These are phyloP conservation scores for Euwallacea similis DNA, from an alignment of 1,140 invertebrate species.

Conservation along the genomic window DNA sequence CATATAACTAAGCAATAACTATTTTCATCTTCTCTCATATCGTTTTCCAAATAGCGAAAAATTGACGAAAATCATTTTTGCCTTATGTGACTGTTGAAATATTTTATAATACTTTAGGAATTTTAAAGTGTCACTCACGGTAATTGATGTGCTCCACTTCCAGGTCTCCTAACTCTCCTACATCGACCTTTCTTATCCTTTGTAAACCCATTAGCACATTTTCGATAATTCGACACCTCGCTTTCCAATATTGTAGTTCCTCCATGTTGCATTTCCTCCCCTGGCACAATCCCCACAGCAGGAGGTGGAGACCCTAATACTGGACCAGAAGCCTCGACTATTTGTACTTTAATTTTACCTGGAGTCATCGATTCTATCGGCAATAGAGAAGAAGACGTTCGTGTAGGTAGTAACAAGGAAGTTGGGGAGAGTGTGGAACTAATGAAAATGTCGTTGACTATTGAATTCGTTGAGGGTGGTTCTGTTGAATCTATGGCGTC, in stretches of 20 bases:
- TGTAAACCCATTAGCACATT: conserved; percentile 46
- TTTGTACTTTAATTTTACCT: conserved; percentile 46
- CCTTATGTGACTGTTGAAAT: not conserved
- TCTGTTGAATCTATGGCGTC: too few species aligned
- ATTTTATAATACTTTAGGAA: not conserved
- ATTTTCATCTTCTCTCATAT: too few species aligned
- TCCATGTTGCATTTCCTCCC: conserved; percentile 33
- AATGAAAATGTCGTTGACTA: too few species aligned
- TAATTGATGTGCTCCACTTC: conserved; percentile 34
- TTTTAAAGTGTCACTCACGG: conserved; percentile 41
- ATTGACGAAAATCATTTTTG: too few species aligned
- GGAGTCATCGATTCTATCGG: conserved; percentile 19
- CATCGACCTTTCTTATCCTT: conserved; percentile 51
- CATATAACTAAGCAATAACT: too few species aligned
- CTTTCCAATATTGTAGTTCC: conserved; percentile 23
- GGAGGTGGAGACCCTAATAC: not conserved
- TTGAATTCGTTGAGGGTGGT: too few species aligned
- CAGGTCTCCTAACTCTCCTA: conserved; percentile 46
- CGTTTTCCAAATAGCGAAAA: too few species aligned
- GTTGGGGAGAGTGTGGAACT: too few species aligned
- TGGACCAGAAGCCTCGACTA: conserved; percentile 29
- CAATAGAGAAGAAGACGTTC: too few species aligned
- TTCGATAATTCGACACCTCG: conserved; percentile 42
- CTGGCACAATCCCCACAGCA: conserved; percentile 26
- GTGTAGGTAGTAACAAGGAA: too few species aligned